A percentile compares a stretch with the other conserved stretches of the same genome.
Evolutionary conservation across 2,113 vertebrate species (phyloP).

Genomic region (Pteropus alecto): DNA sequence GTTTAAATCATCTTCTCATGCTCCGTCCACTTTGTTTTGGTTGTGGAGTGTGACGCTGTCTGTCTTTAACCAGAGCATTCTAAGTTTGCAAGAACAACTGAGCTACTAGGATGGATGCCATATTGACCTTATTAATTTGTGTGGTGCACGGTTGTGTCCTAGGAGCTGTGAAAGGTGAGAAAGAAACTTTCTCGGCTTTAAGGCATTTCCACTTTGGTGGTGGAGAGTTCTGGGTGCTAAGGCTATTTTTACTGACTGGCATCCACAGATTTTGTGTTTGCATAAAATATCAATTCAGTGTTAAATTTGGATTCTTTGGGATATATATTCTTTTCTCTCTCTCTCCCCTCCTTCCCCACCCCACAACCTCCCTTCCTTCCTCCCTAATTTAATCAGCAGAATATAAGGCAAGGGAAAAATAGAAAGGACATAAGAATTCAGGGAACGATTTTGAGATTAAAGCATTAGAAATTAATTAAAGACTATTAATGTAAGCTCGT

Average conservation of each 20-base stretch:
- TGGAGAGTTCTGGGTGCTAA: not conserved
- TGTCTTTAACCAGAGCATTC: not conserved
- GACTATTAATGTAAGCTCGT: not conserved
- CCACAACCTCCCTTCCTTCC: rapidly evolving
- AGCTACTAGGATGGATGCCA: not conserved
- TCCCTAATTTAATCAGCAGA: not conserved
- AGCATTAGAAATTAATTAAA: not conserved
- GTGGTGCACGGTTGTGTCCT: not conserved
- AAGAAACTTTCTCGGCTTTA: not conserved
- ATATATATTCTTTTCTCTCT: no score
- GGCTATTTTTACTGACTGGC: not conserved
- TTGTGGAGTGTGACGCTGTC: not conserved
- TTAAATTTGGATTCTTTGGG: not conserved
- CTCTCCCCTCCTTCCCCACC: not conserved
- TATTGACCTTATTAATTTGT: not conserved
- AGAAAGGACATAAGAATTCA: not conserved
- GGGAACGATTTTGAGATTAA: slow-evolving; percentile 20
- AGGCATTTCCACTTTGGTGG: not conserved
- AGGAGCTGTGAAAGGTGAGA: not conserved
- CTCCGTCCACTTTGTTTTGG: not conserved
- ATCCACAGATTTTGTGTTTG: not conserved
- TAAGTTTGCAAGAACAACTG: not conserved
- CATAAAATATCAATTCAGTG: not conserved
- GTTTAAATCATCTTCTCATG: not conserved
- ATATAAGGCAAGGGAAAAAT: not conserved